Conservation (phyloP, 2,113 vertebrate species). For the Grus americana region DNA sequence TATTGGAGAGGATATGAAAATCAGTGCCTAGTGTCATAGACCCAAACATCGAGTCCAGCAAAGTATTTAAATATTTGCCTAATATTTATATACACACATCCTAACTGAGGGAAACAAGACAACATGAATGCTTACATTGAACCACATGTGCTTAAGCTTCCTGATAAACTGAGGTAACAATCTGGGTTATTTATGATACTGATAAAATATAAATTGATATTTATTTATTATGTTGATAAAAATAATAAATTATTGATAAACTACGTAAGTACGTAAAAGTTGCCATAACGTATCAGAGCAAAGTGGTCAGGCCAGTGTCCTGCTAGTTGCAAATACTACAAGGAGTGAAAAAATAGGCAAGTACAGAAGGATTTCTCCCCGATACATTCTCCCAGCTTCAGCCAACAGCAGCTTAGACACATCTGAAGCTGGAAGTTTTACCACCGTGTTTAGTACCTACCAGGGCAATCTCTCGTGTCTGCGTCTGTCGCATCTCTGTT, state of each 20-base stretch:
- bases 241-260: neutral
- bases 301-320: neutral
- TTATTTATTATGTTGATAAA: neutral
- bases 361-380: neutral
- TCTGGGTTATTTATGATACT: neutral
- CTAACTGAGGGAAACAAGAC: neutral
- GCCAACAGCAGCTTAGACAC: neutral
- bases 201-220: neutral
- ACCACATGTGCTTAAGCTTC: neutral
- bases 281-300: neutral
- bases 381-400: neutral
- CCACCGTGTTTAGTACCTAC: neutral
- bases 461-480: neutral
- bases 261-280: neutral
- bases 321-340: neutral
- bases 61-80: neutral
- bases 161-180: neutral
- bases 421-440: neutral
- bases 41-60: neutral
- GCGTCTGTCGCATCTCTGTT: neutral
- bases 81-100: neutral
- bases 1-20: neutral
- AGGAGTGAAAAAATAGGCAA: neutral
- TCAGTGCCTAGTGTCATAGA: neutral
- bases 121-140: neutral